Evolutionary conservation across 2,888 invertebrate species (phyloP).

Genomic region (Blastobasis adustella): DNA sequence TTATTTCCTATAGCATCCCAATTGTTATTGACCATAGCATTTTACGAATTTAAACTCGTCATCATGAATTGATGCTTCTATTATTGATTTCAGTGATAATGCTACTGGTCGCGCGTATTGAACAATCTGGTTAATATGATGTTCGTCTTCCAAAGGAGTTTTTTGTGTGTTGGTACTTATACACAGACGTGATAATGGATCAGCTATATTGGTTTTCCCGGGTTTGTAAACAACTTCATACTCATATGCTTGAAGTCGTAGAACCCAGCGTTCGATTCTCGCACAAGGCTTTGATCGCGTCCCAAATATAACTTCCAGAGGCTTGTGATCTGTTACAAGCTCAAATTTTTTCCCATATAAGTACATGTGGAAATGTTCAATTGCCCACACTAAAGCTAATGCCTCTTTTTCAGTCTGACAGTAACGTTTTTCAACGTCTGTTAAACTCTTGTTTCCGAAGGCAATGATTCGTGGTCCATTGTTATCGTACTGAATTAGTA

Average conservation of each 20-base stretch:
- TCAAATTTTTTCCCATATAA: slow-evolving; percentile 15
- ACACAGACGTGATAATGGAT: slow-evolving; percentile 1
- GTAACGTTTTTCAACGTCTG: slow-evolving; percentile 15
- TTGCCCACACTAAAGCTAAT: slow-evolving; percentile 16
- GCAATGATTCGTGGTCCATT: slow-evolving; percentile 16
- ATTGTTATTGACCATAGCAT: not conserved
- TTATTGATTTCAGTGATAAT: too few species aligned
- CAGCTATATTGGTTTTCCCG: not conserved
- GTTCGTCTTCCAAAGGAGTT: too few species aligned
- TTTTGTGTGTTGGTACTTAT: slow-evolving; percentile 9
- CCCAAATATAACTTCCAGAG: slow-evolving; percentile 14
- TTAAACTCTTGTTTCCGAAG: slow-evolving; percentile 16
- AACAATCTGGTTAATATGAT: too few species aligned
- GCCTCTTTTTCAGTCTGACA: slow-evolving; percentile 22
- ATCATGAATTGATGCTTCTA: too few species aligned
- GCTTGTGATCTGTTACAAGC: slow-evolving; percentile 15
- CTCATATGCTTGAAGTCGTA: not conserved
- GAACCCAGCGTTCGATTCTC: not conserved
- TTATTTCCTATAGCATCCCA: not conserved
- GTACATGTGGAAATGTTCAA: slow-evolving; percentile 12
- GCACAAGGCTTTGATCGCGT: slow-evolving; percentile 17
- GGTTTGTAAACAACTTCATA: not conserved
- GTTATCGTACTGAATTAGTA: slow-evolving; percentile 11
- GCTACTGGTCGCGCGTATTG: too few species aligned
- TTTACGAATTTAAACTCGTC: slow-evolving; percentile 1